Evolutionary conservation across 2,797 vertebrate genomes (phyloP).

Genomic region (Chelon labrosus): DNA sequence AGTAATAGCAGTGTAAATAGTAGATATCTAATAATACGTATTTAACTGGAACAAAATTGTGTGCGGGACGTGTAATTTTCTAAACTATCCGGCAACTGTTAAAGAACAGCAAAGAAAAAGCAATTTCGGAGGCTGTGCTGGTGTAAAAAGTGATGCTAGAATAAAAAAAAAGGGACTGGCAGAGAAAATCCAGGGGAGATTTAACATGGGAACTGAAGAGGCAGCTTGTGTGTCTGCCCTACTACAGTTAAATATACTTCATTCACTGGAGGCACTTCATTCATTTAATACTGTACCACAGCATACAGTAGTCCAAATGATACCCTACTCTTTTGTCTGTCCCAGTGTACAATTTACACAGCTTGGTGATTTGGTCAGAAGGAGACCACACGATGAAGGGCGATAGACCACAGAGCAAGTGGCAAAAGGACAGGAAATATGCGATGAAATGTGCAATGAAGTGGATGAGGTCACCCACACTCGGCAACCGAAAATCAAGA

Average conservation of each 20-base stretch:
- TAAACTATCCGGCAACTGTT: too few species aligned
- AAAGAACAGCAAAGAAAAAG: constrained; percentile 51
- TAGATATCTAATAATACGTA: constrained; percentile 1
- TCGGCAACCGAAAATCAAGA: constrained; percentile 63
- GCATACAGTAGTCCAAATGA: constrained; percentile 65
- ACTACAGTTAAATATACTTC: constrained; percentile 24
- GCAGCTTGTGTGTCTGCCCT: constrained; percentile 14
- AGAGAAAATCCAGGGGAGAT: constrained; percentile 57
- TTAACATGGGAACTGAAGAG: constrained; percentile 57
- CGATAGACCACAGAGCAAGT: constrained; percentile 79
- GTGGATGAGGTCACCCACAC: constrained; percentile 73
- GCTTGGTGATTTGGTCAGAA: constrained; percentile 78
- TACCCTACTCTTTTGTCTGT: constrained; percentile 67
- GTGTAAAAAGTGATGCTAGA: constrained; percentile 58
- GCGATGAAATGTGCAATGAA: constrained; percentile 75
- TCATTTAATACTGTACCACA: constrained; percentile 57
- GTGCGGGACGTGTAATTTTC: neutral
- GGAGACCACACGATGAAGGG: constrained; percentile 81
- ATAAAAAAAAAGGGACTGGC: constrained; percentile 57
- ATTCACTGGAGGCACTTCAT: constrained; percentile 49
- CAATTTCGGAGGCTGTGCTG: constrained; percentile 54
- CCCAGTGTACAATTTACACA: constrained; percentile 74
- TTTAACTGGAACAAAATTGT: constrained; percentile 3
- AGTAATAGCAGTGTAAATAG: neutral
- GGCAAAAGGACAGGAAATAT: constrained; percentile 80